These are phyloP conservation scores for Capromys pilorides DNA, from an alignment of 2,797 vertebrate genomes.

Conservation along the genomic window DNA sequence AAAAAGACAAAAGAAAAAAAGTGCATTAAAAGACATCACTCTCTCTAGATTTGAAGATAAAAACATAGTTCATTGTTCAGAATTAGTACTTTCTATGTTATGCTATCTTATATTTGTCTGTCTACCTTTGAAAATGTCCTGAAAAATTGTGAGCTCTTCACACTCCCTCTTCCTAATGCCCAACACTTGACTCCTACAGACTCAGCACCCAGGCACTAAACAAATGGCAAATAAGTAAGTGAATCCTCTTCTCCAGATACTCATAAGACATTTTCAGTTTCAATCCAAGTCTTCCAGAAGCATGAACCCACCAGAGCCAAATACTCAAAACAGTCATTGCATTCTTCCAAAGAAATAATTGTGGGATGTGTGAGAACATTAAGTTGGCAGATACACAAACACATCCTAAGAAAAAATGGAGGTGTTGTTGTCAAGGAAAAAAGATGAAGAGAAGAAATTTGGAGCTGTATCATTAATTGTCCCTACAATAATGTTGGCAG, in stretches of 20 bases:
- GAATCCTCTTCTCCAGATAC: neutral
- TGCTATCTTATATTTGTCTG: neutral
- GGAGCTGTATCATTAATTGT: neutral
- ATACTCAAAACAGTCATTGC: conserved; percentile 9
- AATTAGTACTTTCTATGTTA: neutral
- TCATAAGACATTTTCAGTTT: conserved; percentile 7
- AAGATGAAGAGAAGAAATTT: conserved; percentile 37
- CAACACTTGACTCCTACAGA: neutral
- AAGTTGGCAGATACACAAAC: conserved; percentile 11
- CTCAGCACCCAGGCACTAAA: neutral
- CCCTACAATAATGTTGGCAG: neutral
- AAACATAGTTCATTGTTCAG: neutral
- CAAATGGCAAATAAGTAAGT: neutral
- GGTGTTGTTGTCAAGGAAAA: conserved; percentile 63
- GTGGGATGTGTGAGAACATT: conserved; percentile 22
- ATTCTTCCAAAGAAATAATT: conserved; percentile 56
- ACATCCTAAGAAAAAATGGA: conserved; percentile 40
- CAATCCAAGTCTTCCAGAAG: conserved; percentile 27
- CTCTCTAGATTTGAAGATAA: conserved; percentile 40
- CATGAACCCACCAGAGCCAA: conserved; percentile 19
- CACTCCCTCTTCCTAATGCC: neutral
- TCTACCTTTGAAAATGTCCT: neutral
- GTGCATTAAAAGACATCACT: neutral
- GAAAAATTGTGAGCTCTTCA: neutral
- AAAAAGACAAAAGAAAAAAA: neutral